These are phyloP conservation scores for Drosophila oshimai DNA, from an alignment of 1,140 invertebrate genomes.

Conservation along the genomic window DNA sequence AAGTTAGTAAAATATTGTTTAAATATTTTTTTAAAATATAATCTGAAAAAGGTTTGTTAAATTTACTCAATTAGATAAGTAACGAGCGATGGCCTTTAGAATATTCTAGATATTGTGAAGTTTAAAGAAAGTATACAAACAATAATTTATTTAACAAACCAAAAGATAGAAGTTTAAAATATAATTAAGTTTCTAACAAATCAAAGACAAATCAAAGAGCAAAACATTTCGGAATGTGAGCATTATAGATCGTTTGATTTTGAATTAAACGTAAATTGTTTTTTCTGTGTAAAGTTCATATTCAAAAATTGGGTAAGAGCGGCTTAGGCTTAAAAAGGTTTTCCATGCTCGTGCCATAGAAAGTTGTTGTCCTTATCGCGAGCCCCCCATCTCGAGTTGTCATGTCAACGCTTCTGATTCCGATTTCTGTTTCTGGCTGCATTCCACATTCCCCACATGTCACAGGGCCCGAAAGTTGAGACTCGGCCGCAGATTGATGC, in stretches of 20 bases:
- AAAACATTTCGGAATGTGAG: no score
- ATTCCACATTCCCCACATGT: constrained; percentile 76
- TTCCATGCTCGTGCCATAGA: constrained; percentile 78
- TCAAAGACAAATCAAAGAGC: no score
- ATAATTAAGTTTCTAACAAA: no score
- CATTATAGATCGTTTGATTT: no score
- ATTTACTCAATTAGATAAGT: no score
- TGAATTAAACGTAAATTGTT: no score
- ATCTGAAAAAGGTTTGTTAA: no score
- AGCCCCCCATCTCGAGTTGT: constrained; percentile 69
- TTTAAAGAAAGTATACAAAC: no score
- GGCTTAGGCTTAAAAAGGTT: constrained; percentile 63
- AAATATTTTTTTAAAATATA: no score
- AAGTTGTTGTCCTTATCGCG: constrained; percentile 63
- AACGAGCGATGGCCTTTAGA: no score
- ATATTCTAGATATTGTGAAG: no score
- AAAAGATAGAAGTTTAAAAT: background rate
- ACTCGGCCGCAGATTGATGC: constrained; percentile 51
- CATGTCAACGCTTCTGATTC: constrained; percentile 81
- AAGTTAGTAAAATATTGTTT: no score
- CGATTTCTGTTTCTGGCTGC: constrained; percentile 59
- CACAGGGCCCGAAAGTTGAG: constrained; percentile 30
- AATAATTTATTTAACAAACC: background rate
- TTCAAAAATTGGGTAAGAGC: constrained; percentile 11
- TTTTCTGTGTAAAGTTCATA: constrained; percentile 7